Evolutionary conservation across 2,888 invertebrate genomes (phyloP).

Genomic region (Hermodice carunculata): DNA sequence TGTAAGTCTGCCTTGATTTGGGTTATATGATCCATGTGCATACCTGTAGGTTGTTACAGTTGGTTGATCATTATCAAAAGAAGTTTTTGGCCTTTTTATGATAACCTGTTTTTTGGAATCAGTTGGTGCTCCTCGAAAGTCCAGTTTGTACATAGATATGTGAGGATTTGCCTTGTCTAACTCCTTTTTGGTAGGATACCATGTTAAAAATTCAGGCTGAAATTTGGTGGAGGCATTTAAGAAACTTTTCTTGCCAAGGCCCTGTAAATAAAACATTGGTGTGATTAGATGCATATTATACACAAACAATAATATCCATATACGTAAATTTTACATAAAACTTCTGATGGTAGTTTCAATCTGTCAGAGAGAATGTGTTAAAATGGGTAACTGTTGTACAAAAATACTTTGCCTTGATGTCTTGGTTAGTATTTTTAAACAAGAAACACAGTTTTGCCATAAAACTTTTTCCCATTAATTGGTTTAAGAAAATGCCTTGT

Average conservation of each 20-base stretch:
- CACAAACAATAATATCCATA: too few relatives aligned
- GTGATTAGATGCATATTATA: too few relatives aligned
- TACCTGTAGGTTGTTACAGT: conserved; percentile 60
- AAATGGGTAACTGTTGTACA: too few relatives aligned
- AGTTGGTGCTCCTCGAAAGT: conserved; percentile 43
- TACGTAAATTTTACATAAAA: too few relatives aligned
- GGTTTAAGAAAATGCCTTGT: too few relatives aligned
- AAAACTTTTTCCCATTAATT: too few relatives aligned
- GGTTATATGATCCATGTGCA: conserved; percentile 55
- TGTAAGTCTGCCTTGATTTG: conserved; percentile 38
- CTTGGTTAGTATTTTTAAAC: too few relatives aligned
- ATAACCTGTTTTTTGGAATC: conserved; percentile 45
- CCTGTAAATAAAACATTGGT: conserved; percentile 49
- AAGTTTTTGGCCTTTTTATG: conserved; percentile 54
- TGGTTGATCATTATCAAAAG: conserved; percentile 49
- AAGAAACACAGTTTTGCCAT: too few relatives aligned
- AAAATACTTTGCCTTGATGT: too few relatives aligned
- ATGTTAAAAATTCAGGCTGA: conserved; percentile 57
- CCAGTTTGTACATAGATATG: conserved; percentile 55
- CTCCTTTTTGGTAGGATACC: conserved; percentile 57
- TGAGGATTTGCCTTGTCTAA: conserved; percentile 47
- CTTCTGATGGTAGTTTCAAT: too few relatives aligned
- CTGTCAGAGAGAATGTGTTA: too few relatives aligned
- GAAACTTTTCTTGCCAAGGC: conserved; percentile 56
- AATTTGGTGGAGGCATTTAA: conserved; percentile 50